phyloP scores from a whole-genome alignment of 2,888 invertebrate genomes.

The Caenorhabditis sp. region DNA sequence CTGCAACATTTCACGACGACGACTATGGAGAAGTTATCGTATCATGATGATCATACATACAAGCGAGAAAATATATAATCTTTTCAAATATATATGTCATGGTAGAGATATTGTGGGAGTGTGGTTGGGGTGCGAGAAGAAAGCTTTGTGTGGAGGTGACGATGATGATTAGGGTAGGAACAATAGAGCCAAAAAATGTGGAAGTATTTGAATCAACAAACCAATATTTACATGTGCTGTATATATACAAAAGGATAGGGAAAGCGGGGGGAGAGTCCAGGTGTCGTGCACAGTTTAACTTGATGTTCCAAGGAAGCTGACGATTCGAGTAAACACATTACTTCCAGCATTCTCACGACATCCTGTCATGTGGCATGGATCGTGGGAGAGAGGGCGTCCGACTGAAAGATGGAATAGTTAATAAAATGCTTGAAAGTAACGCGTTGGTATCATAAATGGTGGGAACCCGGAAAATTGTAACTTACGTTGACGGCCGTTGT shows the following conservation, averaged over 20 bases:
- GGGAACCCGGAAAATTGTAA: slow-evolving; percentile 8
- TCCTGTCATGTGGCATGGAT: slow-evolving; percentile 42
- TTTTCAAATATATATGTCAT: slow-evolving; percentile 53
- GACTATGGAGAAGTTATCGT: slow-evolving; percentile 45
- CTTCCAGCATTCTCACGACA: slow-evolving; percentile 54
- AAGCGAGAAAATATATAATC: slow-evolving; percentile 29
- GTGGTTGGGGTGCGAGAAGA: slow-evolving; percentile 35
- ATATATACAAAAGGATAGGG: slow-evolving; percentile 48
- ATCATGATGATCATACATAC: slow-evolving; percentile 57
- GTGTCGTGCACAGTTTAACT: slow-evolving; percentile 35
- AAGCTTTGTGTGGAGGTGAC: slow-evolving; percentile 28
- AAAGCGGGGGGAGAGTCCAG: neutral
- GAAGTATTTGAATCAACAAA: slow-evolving; percentile 37
- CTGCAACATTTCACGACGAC: slow-evolving; percentile 59
- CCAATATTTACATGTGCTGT: slow-evolving; percentile 57
- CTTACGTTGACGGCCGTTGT: slow-evolving; percentile 49
- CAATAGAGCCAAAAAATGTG: slow-evolving; percentile 53
- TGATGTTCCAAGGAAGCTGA: slow-evolving; percentile 59
- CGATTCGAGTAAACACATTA: slow-evolving; percentile 50
- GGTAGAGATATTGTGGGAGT: slow-evolving; percentile 37
- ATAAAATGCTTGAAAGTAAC: slow-evolving; percentile 22
- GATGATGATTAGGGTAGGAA: slow-evolving; percentile 41
- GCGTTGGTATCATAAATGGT: slow-evolving; percentile 4
- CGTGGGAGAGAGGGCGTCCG: slow-evolving; percentile 53
- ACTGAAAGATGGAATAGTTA: slow-evolving; percentile 48